Base-by-base conservation (phyloP, 2,888 invertebrate species). In the Biston betularia region DNA sequence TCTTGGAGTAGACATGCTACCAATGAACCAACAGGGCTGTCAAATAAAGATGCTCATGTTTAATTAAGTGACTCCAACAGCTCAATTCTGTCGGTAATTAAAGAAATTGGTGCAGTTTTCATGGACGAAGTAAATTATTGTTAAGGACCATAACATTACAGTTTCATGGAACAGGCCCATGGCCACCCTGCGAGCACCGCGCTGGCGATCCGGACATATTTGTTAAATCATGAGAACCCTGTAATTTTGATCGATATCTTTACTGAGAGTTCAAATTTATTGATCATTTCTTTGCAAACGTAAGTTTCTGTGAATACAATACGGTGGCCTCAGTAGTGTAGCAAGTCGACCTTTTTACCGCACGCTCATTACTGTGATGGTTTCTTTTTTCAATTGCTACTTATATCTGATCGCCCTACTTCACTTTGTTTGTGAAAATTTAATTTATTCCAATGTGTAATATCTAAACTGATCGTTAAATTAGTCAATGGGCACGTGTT, bases 191-290 rank as follows among this genome's bases (percentile, higher is more conserved):
- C 72, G 73, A 71, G 90, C 79, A 77, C 82, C 79, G 80, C 84
- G 82, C 86, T 79, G 86, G 86, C 88, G 88, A 89, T 86, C 88
- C 81, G 79, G 81, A 88, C 89, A 86, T 92, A 92, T 92, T 93
- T 93, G 92, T 92, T 92, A 93, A 92, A 93, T 89, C 92, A 92
- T 90, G 91, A 82, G 86, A 87, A 89, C 91, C 92, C 93, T 92
- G 86, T 93, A 93, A 93, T 93, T 93, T 93, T 93, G 93, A 93
- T 93, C 92, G 89, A 92, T 93, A 93, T 93, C 93, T 93, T 93
- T 92, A 93, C 90, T 90, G 91, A 89, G 86, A 84, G 89, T 83
- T 85, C 86, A 89, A 90, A 92, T 92, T 93, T 93, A 93, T 93
- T 91, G 92, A 89, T 86, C 87, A 91, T 92, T 92, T 91, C 89